Evolutionary conservation across 2,113 vertebrate genomes (phyloP).

Genomic region (Melanocharis versteri): DNA sequence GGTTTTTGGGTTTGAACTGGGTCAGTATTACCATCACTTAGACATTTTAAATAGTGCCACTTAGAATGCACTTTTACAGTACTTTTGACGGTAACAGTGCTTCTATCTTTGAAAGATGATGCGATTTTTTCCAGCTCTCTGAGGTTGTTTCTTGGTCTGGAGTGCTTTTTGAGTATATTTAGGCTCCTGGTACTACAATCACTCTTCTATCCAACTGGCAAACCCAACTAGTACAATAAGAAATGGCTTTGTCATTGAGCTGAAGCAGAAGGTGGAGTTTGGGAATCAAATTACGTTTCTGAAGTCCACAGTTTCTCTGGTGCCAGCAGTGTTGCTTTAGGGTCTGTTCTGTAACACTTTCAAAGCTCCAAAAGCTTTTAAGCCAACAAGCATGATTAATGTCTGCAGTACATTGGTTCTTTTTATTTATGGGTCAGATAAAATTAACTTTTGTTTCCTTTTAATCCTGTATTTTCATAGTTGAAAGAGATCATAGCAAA

Average conservation of each 20-base stretch:
- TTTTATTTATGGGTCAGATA: constrained; percentile 86
- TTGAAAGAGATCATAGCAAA: constrained; percentile 32
- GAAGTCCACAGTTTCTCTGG: constrained; percentile 63
- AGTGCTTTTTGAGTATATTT: constrained; percentile 48
- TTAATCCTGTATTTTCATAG: constrained; percentile 71
- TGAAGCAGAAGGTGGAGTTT: constrained; percentile 44
- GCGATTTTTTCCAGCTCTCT: constrained; percentile 75
- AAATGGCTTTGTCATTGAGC: constrained; percentile 40
- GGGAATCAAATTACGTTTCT: constrained; percentile 58
- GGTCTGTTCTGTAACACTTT: constrained; percentile 85
- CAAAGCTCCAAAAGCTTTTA: constrained; percentile 84
- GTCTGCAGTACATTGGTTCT: constrained; percentile 89
- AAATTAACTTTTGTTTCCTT: constrained; percentile 95
- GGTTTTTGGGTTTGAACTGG: background rate
- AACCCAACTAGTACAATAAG: constrained; percentile 22
- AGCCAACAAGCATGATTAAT: constrained; percentile 91
- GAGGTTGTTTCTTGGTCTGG: constrained; percentile 74
- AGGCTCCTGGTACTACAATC: constrained; percentile 54
- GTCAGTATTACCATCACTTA: background rate
- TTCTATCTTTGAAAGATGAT: constrained; percentile 29
- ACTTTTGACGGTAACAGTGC: background rate
- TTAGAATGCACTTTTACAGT: background rate
- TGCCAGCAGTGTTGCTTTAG: constrained; percentile 94
- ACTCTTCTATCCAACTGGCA: constrained; percentile 48
- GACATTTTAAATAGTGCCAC: background rate